Evolutionary conservation across 2,113 vertebrate genomes (phyloP).

Genomic region (Budorcas taxicolor): DNA sequence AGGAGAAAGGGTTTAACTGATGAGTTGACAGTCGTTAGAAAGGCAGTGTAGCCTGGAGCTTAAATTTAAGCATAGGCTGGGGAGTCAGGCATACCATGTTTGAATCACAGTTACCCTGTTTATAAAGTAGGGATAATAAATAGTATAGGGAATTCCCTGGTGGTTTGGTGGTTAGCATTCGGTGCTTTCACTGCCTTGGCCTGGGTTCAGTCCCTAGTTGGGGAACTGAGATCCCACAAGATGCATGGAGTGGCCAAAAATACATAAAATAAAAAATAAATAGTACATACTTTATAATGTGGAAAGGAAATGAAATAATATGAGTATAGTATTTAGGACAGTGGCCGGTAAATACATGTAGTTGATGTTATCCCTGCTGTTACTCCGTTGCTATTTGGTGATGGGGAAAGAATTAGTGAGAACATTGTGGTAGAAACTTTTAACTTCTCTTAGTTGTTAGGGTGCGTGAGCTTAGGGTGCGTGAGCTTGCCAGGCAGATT

Average conservation of each 20-base stretch:
- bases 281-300: not conserved
- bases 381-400: not conserved
- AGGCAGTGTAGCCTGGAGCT: not conserved
- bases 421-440: not conserved
- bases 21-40: not conserved
- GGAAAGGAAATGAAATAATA: not conserved
- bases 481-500: not conserved
- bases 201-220: not conserved
- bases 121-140: not conserved
- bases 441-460: not conserved
- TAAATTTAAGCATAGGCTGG: not conserved
- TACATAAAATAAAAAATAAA: not conserved
- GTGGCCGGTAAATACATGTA: not conserved
- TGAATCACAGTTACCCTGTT: not conserved
- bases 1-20: not conserved
- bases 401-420: not conserved
- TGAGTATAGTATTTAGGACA: not conserved
- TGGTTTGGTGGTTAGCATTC: not conserved
- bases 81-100: not conserved
- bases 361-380: not conserved
- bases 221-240: not conserved
- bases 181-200: not conserved
- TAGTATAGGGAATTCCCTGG: not conserved
- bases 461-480: not conserved
- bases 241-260: not conserved